Evolutionary conservation across 2,797 vertebrate genomes (phyloP), one percentile per base, ranked within the genome.

Genomic region (Rhinogobio ventralis): DNA sequence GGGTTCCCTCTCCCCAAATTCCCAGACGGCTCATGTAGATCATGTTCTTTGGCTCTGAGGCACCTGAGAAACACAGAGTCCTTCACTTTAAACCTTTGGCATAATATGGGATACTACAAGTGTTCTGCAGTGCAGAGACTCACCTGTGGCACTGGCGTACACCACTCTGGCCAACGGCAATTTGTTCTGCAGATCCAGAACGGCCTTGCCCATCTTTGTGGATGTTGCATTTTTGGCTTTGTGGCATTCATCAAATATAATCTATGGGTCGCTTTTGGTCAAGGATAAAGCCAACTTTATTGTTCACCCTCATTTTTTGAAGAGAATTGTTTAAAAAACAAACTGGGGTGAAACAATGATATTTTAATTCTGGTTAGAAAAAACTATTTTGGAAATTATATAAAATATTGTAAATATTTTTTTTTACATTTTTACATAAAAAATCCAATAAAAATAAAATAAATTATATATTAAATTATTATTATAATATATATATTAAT

Each of bases 11-110:
- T 2, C 98, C 98, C 98, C 98, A 99, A 89, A 99, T 99, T 60
- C 98, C 98, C 93, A 99, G 94, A 83, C 98, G 98, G 93, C 97
- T 99, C 98, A 99, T 99, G 91, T 99, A 99, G 91, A 99, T 99
- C 98, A 99, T 99, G 95, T 99, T 99, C 93, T 98, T 98, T 94
- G 98, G 98, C 95, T 99, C 98, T 7, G 98, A 99, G 91, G 98
- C 98, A 94, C 98, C 98, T 99, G 33, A 66, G 33, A 6, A 62
- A 86, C 33, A 0, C 1, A 46, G 0, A 2, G 13, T 53, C 17
- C 7, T 23, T 74, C 1, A 64, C 5, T 3, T 7, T 64, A 64
- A 64, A 30, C 28, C 62, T 36, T 45, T 46, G 1, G 68, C 28
- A 78, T 19, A 51, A 13, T 9, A 28, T 19, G 1, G 14, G 20